Percentiles rank a stretch among this genome's conserved stretches.
Evolutionary conservation across 2,888 invertebrate species (phyloP).

Genomic region (Conus canariensis): DNA sequence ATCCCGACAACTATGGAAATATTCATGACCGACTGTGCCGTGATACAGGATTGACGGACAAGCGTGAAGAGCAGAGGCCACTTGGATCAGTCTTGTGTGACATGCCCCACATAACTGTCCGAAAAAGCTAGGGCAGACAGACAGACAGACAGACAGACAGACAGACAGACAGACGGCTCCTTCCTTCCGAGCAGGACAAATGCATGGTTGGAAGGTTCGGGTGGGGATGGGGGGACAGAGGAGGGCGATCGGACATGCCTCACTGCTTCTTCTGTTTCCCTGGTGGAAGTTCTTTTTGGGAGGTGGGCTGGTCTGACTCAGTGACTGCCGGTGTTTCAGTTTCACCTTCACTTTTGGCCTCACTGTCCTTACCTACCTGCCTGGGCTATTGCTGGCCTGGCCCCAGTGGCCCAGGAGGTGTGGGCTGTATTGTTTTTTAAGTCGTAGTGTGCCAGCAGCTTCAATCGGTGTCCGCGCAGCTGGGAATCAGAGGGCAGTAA

Average conservation of each 20-base stretch:
- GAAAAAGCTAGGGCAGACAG: not conserved
- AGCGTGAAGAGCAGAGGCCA: not conserved
- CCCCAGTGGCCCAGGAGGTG: not conserved
- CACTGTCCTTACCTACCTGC: not conserved
- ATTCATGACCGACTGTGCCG: too few species aligned
- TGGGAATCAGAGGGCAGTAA: not conserved
- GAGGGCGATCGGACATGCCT: not conserved
- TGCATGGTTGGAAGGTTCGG: not conserved
- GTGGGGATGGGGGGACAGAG: not conserved
- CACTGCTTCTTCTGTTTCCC: not conserved
- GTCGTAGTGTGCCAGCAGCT: not conserved
- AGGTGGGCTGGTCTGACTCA: not conserved
- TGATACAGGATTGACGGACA: not conserved
- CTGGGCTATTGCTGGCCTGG: not conserved
- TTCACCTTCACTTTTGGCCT: slow-evolving; percentile 18
- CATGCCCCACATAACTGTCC: slow-evolving; percentile 23
- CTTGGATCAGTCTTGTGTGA: slow-evolving; percentile 30
- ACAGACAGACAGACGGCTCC: not conserved
- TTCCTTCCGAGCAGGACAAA: not conserved
- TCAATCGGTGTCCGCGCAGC: not conserved
- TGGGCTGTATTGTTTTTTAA: not conserved
- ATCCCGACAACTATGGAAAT: too few species aligned
- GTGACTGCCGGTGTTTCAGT: not conserved
- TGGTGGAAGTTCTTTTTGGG: not conserved
- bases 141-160: not conserved